Evolutionary conservation across 1,140 invertebrate species (phyloP), one percentile per base, ranked within the genome.

Genomic region (Camponotus floridanus): DNA sequence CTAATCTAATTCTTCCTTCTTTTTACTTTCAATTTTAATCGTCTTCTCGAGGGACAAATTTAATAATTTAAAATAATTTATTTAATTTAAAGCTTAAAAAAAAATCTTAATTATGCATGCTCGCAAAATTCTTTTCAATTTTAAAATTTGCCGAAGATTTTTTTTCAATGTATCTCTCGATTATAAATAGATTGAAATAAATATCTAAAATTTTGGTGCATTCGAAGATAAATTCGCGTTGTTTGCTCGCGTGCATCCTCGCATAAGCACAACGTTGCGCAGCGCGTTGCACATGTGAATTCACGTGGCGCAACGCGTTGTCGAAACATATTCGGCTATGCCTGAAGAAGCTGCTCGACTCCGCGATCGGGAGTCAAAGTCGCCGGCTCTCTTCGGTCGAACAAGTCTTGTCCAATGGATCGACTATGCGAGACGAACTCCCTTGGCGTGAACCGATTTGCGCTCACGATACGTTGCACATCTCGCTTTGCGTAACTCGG

Each of bases 401-500:
- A 73, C 33, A 74, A 83, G 55, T 83, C 55, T 61, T 83, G 68
- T 81, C 79, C 67, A 42, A 26, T 21, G 15, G 31, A 4, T 15
- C 51, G 18, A 71, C 13, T 51, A 51, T 13, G 51, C 36, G 39
- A 73, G 8, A 33, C 18, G 8, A 36, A 74, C 70, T 62, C 18
- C 26, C 26, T 26, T 26, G 26, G 26, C 45, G 51, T 48, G 45
- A 76, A 76, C 76, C 21, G 65, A 87, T 86, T 80, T 71, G 74
- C 76, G 45, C 70, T 61, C 51, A 11, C 61, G 45, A 73, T 73
- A 31, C 55, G 67, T 85, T 48, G 74, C 70, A 61, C 55, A 42
- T 15, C 39, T 80, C 26, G 45, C 36, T 42, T 87, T 85, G 84
- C 76, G 71, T 68, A 86, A 86, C 71, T 36, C 74, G 59, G 31